A percentile compares a stretch with the other conserved stretches of the same genome.
Evolutionary conservation across 2,888 invertebrate species (phyloP).

Genomic region (Oligia strigilis): DNA sequence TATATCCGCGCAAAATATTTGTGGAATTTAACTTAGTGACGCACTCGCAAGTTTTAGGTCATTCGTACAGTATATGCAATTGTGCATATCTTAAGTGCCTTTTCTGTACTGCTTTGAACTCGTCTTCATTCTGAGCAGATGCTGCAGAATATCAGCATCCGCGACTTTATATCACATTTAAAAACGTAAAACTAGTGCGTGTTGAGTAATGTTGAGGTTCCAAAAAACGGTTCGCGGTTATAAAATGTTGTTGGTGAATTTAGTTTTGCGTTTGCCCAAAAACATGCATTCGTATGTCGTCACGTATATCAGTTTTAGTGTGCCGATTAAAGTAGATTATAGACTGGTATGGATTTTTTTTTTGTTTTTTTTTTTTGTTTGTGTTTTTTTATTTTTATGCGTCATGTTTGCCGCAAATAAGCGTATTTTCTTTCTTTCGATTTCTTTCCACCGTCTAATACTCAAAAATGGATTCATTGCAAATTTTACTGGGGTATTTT

Average conservation of each 20-base stretch:
- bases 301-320: background rate
- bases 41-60: conserved; percentile 13
- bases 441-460: background rate
- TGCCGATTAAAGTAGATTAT: background rate
- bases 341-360: background rate
- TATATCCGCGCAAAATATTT: background rate
- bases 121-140: background rate
- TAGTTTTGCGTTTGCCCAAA: background rate
- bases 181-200: background rate
- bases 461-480: background rate
- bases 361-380: too few species aligned
- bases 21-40: conserved; percentile 25
- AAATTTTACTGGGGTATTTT: background rate
- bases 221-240: too few species aligned
- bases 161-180: background rate
- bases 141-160: background rate
- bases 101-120: background rate
- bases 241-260: too few species aligned
- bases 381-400: too few species aligned
- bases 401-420: too few species aligned
- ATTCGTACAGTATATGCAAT: conserved; percentile 2
- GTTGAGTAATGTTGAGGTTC: too few species aligned
- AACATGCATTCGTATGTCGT: background rate
- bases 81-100: background rate
- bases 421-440: too few species aligned